Conservation (phyloP, 1,140 invertebrate genomes). For the Drosophila parvula region DNA sequence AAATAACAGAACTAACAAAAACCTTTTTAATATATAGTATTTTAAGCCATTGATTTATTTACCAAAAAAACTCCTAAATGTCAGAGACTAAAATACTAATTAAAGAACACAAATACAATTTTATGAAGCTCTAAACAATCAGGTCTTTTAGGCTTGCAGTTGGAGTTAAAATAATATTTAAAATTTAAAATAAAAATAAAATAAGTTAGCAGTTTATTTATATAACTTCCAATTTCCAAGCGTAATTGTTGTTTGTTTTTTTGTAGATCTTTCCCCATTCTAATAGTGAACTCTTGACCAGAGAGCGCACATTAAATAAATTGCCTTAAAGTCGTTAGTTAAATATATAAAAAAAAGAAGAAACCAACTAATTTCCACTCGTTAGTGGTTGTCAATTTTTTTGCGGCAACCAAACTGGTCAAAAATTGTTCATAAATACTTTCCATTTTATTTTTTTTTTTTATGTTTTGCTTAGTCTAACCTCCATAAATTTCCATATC, state of each 20-base stretch:
- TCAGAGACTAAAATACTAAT: not conserved
- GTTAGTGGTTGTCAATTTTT: slow-evolving; percentile 11
- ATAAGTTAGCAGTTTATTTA: not conserved
- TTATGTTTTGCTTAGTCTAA: not conserved
- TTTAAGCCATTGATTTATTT: too few relatives aligned
- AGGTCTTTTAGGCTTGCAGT: too few relatives aligned
- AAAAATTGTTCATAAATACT: slow-evolving; percentile 53
- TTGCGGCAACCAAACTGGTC: not conserved
- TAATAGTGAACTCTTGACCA: slow-evolving; percentile 13
- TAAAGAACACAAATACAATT: too few relatives aligned
- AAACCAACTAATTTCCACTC: slow-evolving; percentile 14
- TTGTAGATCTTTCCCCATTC: slow-evolving; percentile 3
- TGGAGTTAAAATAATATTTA: too few relatives aligned
- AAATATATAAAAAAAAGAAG: slow-evolving; percentile 6
- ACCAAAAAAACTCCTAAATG: too few relatives aligned
- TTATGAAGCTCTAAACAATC: too few relatives aligned
- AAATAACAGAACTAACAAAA: too few relatives aligned
- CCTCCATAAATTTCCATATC: slow-evolving; percentile 12
- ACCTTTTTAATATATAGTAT: too few relatives aligned
- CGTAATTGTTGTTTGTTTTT: not conserved
- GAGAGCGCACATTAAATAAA: slow-evolving; percentile 1
- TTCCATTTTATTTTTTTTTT: slow-evolving; percentile 47
- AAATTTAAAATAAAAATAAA: too few relatives aligned
- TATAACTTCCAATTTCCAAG: too few relatives aligned
- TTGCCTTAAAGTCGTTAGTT: slow-evolving; percentile 13